Base-by-base conservation (phyloP, 2,113 vertebrate species). In the Istiophorus platypterus region DNA sequence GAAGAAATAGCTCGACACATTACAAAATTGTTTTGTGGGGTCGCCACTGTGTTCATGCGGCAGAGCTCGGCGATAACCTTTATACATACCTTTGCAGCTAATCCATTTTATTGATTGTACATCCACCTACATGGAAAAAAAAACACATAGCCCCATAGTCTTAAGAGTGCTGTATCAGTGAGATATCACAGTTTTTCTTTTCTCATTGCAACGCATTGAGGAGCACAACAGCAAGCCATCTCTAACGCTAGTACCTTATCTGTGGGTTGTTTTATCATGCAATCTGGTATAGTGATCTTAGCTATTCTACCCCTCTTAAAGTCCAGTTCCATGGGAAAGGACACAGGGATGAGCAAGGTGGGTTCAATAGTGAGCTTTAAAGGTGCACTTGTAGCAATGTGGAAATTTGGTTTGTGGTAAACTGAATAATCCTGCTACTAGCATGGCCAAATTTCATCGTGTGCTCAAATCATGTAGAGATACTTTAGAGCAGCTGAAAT, bases 61-160 rank as follows among this genome's bases (percentile, higher is more conserved):
- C 77, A 86, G 86, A 92, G 85, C 80, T 63, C 17, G 10, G 58
- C 54, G 92, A 94, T 95, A 94, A 94, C 92, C 94, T 94, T 95
- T 94, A 92, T 91, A 92, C 92, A 91, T 91, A 92, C 88, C 82
- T 88, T 87, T 91, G 89, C 89, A 90, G 91, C 90, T 93, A 93
- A 95, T 95, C 93, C 91, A 95, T 95, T 94, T 94, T 94, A 94
- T 93, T 94, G 94, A 95, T 93, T 93, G 91, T 91, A 85, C 91
- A 91, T 88, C 88, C 86, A 88, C 83, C 92, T 91, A 88, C 18
- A 14, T 77, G 79, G 56, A 24, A 26, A 64, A 34, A 27, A 63
- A 78, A 47, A 61, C 66, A 81, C 74, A 74, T 12, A 22, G 62
- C 76, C 84, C 61, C 61, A 76, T 84, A 85, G 91, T 90, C 79